These are phyloP conservation scores for Centruroides vittatus DNA, from an alignment of 1,140 invertebrate species.

Conservation along the genomic window DNA sequence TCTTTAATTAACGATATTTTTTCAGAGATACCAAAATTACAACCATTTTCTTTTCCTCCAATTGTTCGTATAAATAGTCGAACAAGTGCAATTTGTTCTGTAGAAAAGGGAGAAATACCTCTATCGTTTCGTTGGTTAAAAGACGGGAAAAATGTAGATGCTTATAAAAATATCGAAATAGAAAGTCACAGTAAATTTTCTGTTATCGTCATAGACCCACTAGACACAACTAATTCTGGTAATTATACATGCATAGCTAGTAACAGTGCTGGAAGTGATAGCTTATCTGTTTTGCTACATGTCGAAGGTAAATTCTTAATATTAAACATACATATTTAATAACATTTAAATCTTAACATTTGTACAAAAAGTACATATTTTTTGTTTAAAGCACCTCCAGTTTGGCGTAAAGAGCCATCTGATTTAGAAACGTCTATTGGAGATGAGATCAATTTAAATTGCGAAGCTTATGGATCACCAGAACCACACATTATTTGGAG, in stretches of 20 bases:
- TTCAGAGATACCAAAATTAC: constrained; percentile 8
- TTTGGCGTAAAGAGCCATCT: background rate
- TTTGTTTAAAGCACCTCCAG: too few relatives aligned
- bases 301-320: constrained; percentile 11
- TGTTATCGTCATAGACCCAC: constrained; percentile 6
- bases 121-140: constrained; percentile 12
- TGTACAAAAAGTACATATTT: too few relatives aligned
- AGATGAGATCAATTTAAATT: constrained; percentile 4
- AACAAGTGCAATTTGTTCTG: constrained; percentile 6
- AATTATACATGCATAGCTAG: constrained; percentile 25
- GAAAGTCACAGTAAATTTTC: constrained; percentile 10
- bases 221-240: constrained; percentile 12
- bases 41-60: constrained; percentile 5
- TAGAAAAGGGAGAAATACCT: constrained; percentile 7
- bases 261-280: constrained; percentile 18
- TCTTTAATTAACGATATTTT: background rate
- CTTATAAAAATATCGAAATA: background rate
- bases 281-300: constrained; percentile 7
- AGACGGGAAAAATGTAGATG: constrained; percentile 1
- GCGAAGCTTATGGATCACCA: constrained; percentile 15
- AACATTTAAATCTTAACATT: too few relatives aligned
- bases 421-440: background rate
- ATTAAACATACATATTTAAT: too few relatives aligned
- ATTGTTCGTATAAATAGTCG: constrained; percentile 3
- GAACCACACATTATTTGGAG: constrained; percentile 15